Percentiles rank a stretch among this genome's conserved stretches.
These are phyloP conservation scores for Galerucella calmariensis DNA, from an alignment of 2,888 invertebrate genomes.

Conservation along the genomic window DNA sequence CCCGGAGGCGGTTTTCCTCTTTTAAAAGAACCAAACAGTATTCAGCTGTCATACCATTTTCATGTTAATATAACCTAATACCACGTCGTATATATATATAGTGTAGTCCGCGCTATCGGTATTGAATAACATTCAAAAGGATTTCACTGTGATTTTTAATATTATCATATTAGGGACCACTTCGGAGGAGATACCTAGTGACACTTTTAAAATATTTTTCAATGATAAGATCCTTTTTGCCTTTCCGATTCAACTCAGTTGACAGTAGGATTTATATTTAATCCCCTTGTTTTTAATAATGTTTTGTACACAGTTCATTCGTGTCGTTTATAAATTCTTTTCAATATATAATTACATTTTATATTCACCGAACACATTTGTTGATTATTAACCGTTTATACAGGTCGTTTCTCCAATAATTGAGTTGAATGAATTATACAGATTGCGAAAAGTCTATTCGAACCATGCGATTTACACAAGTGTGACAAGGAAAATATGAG, in stretches of 20 bases:
- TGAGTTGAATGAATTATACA: background rate
- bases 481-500: no score
- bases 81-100: background rate
- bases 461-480: no score
- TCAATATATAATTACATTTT: no score
- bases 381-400: no score
- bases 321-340: background rate
- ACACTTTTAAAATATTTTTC: conserved; percentile 57
- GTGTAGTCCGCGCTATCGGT: conserved; percentile 1
- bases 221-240: conserved; percentile 55
- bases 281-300: conserved; percentile 41
- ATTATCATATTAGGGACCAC: conserved; percentile 61
- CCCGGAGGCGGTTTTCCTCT: conserved; percentile 54
- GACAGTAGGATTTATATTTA: conserved; percentile 55
- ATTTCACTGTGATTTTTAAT: conserved; percentile 63
- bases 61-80: conserved; percentile 60
- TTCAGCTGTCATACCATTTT: conserved; percentile 65
- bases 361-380: no score
- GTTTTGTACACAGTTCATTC: conserved; percentile 20
- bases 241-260: conserved; percentile 47
- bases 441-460: no score
- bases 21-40: conserved; percentile 55
- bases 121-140: conserved; percentile 59
- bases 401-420: no score
- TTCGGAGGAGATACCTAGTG: conserved; percentile 49